Evolutionary conservation across 2,113 vertebrate species (phyloP).

Genomic region (Notarius quadriscutis): DNA sequence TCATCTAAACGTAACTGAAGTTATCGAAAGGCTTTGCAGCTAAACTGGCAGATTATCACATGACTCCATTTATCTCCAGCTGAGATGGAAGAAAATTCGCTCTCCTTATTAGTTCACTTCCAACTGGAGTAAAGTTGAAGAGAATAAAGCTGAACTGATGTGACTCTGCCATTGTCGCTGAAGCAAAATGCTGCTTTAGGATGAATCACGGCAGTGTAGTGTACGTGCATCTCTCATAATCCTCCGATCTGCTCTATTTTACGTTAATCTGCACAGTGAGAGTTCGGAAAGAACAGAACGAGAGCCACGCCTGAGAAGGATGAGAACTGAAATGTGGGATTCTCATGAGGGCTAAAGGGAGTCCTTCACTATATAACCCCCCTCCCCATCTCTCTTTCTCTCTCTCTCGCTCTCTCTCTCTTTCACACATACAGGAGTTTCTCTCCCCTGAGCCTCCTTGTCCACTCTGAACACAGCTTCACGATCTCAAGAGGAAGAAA

Average conservation of each 20-base stretch:
- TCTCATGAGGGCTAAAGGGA: slow-evolving; percentile 34
- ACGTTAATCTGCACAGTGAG: slow-evolving; percentile 21
- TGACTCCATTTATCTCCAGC: slow-evolving; percentile 32
- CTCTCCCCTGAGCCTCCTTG: slow-evolving; percentile 22
- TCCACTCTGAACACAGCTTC: slow-evolving; percentile 15
- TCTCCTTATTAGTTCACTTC: slow-evolving; percentile 12
- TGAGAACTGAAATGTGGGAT: slow-evolving; percentile 21
- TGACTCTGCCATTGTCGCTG: neutral
- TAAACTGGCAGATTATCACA: slow-evolving; percentile 8
- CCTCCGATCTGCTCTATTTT: neutral
- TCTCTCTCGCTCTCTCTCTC: neutral
- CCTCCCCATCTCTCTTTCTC: neutral
- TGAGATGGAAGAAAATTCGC: slow-evolving; percentile 12
- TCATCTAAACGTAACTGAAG: neutral
- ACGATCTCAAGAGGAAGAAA: slow-evolving; percentile 9
- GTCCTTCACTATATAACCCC: slow-evolving; percentile 5
- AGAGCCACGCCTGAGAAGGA: slow-evolving; percentile 32
- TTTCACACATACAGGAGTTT: neutral
- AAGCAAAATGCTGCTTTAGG: neutral
- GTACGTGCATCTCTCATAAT: neutral
- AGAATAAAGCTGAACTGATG: slow-evolving; percentile 16
- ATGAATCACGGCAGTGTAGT: slow-evolving; percentile 6
- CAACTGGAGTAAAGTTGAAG: neutral
- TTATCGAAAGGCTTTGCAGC: neutral
- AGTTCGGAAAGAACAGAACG: slow-evolving; percentile 16